Conservation (phyloP, 2,113 vertebrate genomes). For the Taxidea taxus region DNA sequence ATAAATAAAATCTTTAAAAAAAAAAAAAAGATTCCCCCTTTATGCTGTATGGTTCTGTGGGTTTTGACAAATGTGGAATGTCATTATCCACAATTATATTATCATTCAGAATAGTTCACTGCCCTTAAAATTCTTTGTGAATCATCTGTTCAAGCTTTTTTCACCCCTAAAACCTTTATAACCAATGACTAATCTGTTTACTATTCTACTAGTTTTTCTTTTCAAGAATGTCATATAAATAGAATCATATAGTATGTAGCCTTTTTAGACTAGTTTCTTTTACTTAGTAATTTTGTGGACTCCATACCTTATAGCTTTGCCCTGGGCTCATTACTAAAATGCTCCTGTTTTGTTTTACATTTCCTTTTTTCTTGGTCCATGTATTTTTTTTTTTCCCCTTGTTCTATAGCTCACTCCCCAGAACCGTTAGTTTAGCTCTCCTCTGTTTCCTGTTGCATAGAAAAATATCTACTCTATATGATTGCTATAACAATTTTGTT, state of each 20-base stretch:
- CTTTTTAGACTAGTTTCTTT: neutral
- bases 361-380: neutral
- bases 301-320: neutral
- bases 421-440: neutral
- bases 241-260: neutral
- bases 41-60: neutral
- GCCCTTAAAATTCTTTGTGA: neutral
- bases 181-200: neutral
- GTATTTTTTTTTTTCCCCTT: neutral
- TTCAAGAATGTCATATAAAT: neutral
- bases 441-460: neutral
- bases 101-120: neutral
- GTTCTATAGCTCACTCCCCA: neutral
- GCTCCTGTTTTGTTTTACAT: neutral
- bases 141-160: neutral
- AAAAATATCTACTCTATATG: neutral
- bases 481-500: neutral
- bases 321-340: neutral
- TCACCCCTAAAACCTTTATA: neutral
- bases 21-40: neutral
- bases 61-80: conserved; percentile 5
- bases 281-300: neutral
- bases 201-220: neutral
- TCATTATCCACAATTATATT: neutral
- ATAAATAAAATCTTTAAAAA: no score